Conservation (phyloP, 1,140 invertebrate genomes). For the Druon quercuslanigerum region DNA sequence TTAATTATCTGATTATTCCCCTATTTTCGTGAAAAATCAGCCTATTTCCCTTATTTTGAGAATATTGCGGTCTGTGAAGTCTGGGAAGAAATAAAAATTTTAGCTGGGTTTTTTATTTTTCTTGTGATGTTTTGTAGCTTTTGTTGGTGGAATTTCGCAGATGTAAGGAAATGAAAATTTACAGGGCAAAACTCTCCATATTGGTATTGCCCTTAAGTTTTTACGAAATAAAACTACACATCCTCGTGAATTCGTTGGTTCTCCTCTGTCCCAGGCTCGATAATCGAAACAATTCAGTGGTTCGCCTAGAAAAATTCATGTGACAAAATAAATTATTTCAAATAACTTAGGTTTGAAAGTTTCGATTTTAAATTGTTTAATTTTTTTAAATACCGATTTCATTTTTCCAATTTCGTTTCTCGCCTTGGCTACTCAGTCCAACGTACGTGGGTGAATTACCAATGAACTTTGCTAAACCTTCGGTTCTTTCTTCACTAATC, state of each 20-base stretch:
- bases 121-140: conserved; percentile 18
- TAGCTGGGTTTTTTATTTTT: conserved; percentile 13
- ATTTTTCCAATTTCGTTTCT: conserved; percentile 69
- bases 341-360: conserved; percentile 19
- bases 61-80: too few relatives aligned
- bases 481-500: conserved; percentile 77
- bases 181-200: conserved; percentile 78
- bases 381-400: conserved; percentile 62
- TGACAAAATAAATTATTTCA: conserved; percentile 26
- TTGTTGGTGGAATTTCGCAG: conserved; percentile 78
- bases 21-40: too few relatives aligned
- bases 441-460: conserved; percentile 73
- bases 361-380: conserved; percentile 10
- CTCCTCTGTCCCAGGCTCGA: conserved; percentile 80
- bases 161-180: conserved; percentile 73
- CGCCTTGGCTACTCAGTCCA: conserved; percentile 73
- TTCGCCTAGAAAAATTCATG: conserved; percentile 66
- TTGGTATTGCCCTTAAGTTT: conserved; percentile 55
- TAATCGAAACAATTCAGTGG: conserved; percentile 77
- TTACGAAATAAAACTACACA: conserved; percentile 76
- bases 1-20: too few relatives aligned
- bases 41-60: too few relatives aligned
- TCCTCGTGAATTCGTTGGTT: conserved; percentile 76
- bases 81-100: too few relatives aligned
- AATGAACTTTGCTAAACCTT: conserved; percentile 74